These are phyloP conservation scores for Bombus fervidus DNA, from an alignment of 1,140 invertebrate genomes.

Conservation along the genomic window DNA sequence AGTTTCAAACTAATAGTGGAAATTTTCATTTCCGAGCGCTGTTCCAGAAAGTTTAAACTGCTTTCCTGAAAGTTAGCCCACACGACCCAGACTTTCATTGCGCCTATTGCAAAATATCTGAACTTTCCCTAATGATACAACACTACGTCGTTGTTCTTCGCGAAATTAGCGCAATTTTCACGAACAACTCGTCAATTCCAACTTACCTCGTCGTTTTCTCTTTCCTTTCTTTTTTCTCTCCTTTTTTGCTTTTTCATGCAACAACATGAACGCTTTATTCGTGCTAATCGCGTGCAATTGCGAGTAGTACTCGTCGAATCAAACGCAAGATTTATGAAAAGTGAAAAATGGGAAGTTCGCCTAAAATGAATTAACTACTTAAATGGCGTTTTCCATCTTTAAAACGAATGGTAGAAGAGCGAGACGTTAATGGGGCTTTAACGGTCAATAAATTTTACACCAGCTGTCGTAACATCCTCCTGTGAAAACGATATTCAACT, in stretches of 20 bases:
- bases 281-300: too few relatives aligned
- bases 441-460: neutral
- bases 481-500: constrained; percentile 20
- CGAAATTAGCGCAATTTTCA: constrained; percentile 6
- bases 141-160: neutral
- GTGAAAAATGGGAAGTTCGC: neutral
- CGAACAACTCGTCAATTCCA: neutral
- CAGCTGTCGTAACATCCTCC: constrained; percentile 4
- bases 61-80: neutral
- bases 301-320: neutral
- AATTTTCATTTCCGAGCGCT: constrained; percentile 36
- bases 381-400: neutral
- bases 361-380: neutral
- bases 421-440: neutral
- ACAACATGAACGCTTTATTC: too few relatives aligned
- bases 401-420: too few relatives aligned
- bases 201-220: neutral
- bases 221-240: too few relatives aligned
- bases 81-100: neutral
- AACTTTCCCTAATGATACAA: constrained; percentile 19
- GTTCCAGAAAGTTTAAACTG: constrained; percentile 19
- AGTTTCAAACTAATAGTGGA: constrained; percentile 39
- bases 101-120: constrained; percentile 12
- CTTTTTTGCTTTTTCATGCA: neutral
- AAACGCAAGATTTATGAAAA: neutral